Evolutionary conservation across 2,888 invertebrate genomes (phyloP).

Genomic region (Eugnorisma glareosa): DNA sequence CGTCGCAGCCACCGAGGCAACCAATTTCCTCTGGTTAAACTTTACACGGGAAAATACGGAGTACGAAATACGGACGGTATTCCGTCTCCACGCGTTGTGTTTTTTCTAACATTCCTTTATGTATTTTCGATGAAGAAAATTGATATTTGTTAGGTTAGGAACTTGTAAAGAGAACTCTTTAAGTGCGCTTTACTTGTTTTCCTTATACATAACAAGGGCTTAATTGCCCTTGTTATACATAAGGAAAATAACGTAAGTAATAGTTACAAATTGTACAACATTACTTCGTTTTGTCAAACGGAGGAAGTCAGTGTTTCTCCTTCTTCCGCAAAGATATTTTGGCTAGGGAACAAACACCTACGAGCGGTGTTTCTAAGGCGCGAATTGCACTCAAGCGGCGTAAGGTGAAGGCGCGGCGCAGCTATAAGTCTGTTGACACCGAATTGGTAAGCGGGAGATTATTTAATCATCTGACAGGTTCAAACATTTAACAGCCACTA

Average conservation of each 20-base stretch:
- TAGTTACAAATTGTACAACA: background rate
- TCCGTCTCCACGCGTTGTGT: background rate
- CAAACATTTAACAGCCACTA: slow-evolving; percentile 23
- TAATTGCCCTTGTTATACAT: background rate
- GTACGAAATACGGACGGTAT: slow-evolving; percentile 2
- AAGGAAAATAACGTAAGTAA: background rate
- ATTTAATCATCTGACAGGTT: slow-evolving; percentile 26
- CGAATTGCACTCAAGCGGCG: too few species aligned
- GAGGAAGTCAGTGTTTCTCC: background rate
- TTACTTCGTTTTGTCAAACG: background rate
- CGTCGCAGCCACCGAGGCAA: slow-evolving; percentile 15
- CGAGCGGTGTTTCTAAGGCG: background rate
- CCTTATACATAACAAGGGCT: background rate
- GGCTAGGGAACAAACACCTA: background rate
- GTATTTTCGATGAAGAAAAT: background rate
- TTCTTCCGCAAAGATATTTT: background rate
- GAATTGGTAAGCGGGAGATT: slow-evolving; percentile 16
- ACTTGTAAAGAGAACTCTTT: background rate
- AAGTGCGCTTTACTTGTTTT: background rate
- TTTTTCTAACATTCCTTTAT: slow-evolving; percentile 21
- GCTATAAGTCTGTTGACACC: slow-evolving; percentile 13
- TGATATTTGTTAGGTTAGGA: background rate
- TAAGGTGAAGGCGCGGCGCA: too few species aligned
- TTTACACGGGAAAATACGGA: slow-evolving; percentile 26
- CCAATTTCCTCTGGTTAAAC: slow-evolving; percentile 52